Evolutionary conservation across 1,140 invertebrate genomes (phyloP), one percentile per base, ranked within the genome.

Genomic region (Listronotus bonariensis): DNA sequence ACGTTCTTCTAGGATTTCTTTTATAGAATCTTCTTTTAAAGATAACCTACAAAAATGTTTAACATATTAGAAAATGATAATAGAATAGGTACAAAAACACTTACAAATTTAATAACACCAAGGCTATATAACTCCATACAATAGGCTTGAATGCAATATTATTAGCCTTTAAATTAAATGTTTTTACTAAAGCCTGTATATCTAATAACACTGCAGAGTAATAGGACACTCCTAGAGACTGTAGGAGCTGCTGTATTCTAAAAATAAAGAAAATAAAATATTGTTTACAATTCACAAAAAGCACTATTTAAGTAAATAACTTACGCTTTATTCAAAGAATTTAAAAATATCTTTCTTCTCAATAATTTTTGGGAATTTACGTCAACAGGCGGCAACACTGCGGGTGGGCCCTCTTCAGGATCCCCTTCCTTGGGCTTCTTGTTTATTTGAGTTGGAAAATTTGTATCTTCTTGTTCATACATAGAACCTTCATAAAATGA

Each of bases 101-200:
- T 69, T 72, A 76, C 67, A 85, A 76, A 67, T 82, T 80, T 41
- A 85, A 77, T 65, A 85, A 76, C 18, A 84, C 76, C 52, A 85
- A 74, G 8, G 80, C 79, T 45, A 85, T 81, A 49, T 84, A 73
- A 61, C 76, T 82, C 83, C 84, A 85, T 60, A 85, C 79, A 26
- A 79, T 72, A 0, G 82, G 81, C 65, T 84, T 84, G 64, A 85
- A 85, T 69, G 82, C 81, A 15, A 87, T 82, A 72, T 86, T 87
- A 67, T 84, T 77, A 6, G 86, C 80, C 70, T 80, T 80, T 34
- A 87, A 76, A 65, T 80, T 81, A 66, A 86, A 86, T 32, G 84
- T 86, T 66, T 81, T 81, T 6, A 86, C 80, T 38, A 87, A 73
- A 15, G 80, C 63, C 12, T 80, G 72, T 0, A 86, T 67, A 68